A percentile compares a stretch with the other conserved stretches of the same genome.
These are phyloP conservation scores for Riparia riparia DNA, from an alignment of 2,113 vertebrate species.

Conservation along the genomic window DNA sequence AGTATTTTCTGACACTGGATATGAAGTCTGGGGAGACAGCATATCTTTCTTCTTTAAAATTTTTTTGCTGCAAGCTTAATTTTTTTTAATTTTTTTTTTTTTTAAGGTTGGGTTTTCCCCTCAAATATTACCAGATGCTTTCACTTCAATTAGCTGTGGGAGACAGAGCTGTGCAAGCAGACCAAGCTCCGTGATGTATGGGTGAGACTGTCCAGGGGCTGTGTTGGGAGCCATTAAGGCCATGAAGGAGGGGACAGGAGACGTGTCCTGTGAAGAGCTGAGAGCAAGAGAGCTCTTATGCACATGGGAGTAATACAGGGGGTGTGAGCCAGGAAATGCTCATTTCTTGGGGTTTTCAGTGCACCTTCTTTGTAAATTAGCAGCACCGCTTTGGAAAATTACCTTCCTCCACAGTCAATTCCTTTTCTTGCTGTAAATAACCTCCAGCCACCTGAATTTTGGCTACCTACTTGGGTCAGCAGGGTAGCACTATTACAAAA, in stretches of 20 bases:
- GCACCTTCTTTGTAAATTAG: background rate
- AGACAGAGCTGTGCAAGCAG: background rate
- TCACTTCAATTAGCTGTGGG: background rate
- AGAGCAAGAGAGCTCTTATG: background rate
- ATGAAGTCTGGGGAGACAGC: background rate
- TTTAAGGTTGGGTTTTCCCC: background rate
- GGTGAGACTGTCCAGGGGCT: background rate
- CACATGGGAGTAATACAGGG: background rate
- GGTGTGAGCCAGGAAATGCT: background rate
- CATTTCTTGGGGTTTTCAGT: background rate
- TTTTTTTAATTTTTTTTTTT: background rate
- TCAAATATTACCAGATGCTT: background rate
- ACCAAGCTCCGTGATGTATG: rapidly evolving
- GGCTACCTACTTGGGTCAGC: conserved; percentile 43
- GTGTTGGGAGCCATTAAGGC: background rate
- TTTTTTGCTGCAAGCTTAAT: background rate
- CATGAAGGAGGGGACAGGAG: background rate
- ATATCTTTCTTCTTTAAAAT: background rate
- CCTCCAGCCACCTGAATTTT: conserved; percentile 20
- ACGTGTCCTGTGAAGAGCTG: background rate
- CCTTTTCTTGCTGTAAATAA: background rate
- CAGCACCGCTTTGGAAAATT: background rate
- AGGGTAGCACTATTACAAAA: background rate
- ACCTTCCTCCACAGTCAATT: background rate
- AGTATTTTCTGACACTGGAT: background rate